Evolutionary conservation across 23 tunicate species (phyloP).

Genomic region (Halocynthia aurantium): DNA sequence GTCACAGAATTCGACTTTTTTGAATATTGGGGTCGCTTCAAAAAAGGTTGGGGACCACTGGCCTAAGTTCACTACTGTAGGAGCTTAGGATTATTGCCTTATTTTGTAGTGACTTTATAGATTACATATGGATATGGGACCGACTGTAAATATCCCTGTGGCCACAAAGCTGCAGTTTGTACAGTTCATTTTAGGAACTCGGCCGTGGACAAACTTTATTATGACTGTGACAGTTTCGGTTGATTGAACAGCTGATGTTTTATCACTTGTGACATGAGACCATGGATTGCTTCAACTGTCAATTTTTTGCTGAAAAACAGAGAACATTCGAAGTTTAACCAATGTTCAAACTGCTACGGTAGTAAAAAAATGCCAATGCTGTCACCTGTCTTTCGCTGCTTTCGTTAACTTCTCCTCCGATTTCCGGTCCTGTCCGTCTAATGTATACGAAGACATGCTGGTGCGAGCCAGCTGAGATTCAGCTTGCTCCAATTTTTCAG

Average conservation of each 20-base stretch:
- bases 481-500: constrained; percentile 93
- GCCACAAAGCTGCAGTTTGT: no score
- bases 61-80: no score
- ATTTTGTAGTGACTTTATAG: no score
- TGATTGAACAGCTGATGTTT: constrained; percentile 75
- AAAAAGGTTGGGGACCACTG: no score
- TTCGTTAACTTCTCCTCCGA: constrained; percentile 78
- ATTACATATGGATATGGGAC: no score
- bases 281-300: constrained; percentile 85
- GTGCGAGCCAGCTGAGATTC: constrained; percentile 65
- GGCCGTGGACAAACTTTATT: background rate
- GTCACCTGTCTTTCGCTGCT: constrained; percentile 76
- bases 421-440: constrained; percentile 58
- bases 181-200: no score
- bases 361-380: background rate
- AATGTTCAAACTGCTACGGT: no score
- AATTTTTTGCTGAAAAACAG: constrained; percentile 55
- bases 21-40: no score
- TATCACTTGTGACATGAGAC: constrained; percentile 86
- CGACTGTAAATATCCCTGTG: no score
- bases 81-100: no score
- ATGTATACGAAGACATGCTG: constrained; percentile 22
- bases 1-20: no score
- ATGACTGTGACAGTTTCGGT: constrained; percentile 13
- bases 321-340: background rate